These are phyloP conservation scores for Drosophila insularis DNA, from an alignment of 1,140 invertebrate species.

Conservation along the genomic window DNA sequence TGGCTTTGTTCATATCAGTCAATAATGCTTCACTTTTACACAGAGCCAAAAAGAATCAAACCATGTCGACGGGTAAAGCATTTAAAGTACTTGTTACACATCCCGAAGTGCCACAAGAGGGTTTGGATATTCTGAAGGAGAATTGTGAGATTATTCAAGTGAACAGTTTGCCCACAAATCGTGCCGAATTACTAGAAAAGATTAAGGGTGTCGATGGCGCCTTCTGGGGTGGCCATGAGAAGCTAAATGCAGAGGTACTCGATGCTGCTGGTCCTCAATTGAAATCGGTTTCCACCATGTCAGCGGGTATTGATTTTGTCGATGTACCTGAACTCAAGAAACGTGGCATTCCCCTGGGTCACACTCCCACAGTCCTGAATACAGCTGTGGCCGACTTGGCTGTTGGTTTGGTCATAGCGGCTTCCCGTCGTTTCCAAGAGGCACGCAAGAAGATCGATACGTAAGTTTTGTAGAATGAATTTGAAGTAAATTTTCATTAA, in stretches of 20 bases:
- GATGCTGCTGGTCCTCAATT: slow-evolving; percentile 88
- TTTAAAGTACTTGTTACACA: slow-evolving; percentile 83
- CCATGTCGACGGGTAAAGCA: slow-evolving; percentile 59
- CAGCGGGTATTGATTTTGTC: slow-evolving; percentile 92
- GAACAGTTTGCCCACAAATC: slow-evolving; percentile 61
- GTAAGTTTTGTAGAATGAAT: slow-evolving; percentile 69
- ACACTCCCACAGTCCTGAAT: slow-evolving; percentile 95
- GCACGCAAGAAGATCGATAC: slow-evolving; percentile 83
- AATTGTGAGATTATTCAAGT: slow-evolving; percentile 65
- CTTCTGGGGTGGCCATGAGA: slow-evolving; percentile 87
- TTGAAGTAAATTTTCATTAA: slow-evolving; percentile 82
- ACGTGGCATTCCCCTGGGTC: slow-evolving; percentile 89
- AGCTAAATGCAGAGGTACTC: slow-evolving; percentile 89
- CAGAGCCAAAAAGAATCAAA: slow-evolving; percentile 48
- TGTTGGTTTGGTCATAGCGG: slow-evolving; percentile 83
- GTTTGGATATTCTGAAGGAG: slow-evolving; percentile 80
- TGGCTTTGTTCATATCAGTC: slow-evolving; percentile 29
- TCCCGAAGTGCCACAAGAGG: slow-evolving; percentile 78
- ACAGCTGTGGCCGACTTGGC: slow-evolving; percentile 95
- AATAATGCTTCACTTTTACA: slow-evolving; percentile 49
- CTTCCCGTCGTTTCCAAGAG: slow-evolving; percentile 90
- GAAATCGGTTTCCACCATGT: slow-evolving; percentile 94
- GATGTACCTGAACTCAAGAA: slow-evolving; percentile 87
- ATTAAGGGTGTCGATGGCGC: slow-evolving; percentile 86
- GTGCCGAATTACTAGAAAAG: slow-evolving; percentile 85